phyloP scores from a whole-genome alignment of 2,113 vertebrate genomes.

The Tragulus kanchil region DNA sequence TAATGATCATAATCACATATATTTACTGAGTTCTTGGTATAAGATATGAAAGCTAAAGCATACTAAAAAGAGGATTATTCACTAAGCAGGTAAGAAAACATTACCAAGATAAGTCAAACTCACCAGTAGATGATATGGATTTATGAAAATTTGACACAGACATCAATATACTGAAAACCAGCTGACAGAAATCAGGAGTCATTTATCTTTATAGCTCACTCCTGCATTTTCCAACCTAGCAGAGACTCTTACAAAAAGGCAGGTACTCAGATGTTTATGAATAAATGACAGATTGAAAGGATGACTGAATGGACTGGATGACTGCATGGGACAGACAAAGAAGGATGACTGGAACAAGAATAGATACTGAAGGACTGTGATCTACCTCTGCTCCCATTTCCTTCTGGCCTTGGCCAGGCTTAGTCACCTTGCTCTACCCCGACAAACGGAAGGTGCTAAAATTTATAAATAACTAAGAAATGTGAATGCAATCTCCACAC shows the following conservation, averaged over 20 bases:
- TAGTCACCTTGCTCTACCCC: background rate
- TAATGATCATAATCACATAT: background rate
- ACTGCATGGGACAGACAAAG: background rate
- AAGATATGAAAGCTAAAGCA: background rate
- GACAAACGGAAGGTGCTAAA: background rate
- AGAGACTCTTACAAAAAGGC: background rate
- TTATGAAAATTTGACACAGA: conserved; percentile 24
- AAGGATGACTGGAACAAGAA: background rate
- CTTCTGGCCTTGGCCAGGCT: background rate
- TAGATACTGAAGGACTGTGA: background rate
- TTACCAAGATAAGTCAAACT: background rate
- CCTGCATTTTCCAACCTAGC: background rate
- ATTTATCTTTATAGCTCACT: background rate
- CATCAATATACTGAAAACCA: background rate
- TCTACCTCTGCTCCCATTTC: background rate
- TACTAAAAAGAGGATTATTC: background rate
- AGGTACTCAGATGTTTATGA: background rate
- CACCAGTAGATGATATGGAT: background rate
- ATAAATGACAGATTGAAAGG: background rate
- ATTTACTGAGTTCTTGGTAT: conserved; percentile 23
- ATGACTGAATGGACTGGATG: background rate
- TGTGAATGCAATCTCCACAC: background rate
- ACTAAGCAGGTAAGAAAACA: background rate
- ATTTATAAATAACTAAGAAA: conserved; percentile 12
- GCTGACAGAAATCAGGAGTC: background rate